Evolutionary conservation across 2,888 invertebrate species (phyloP), one percentile per base, ranked within the genome.

Genomic region (Dione juno): DNA sequence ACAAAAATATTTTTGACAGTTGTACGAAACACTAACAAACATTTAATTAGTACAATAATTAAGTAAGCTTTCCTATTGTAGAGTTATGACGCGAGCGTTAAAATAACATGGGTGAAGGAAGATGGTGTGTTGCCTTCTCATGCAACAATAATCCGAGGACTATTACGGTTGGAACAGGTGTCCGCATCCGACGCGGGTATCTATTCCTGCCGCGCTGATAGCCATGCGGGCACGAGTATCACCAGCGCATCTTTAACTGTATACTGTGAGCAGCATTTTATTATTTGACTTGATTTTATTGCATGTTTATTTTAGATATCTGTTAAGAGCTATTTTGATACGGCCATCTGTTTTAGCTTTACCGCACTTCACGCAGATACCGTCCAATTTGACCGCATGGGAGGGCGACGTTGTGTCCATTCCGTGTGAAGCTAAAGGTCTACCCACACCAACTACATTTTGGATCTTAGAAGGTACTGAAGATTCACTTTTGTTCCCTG

Each of bases 381-480:
- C 98, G 54, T 96, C 96, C 83, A 98, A 98, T 91, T 96, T 97
- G 88, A 96, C 97, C 88, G 96, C 97, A 78, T 97, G 97, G 82
- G 94, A 97, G 82, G 97, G 97, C 86, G 96, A 97, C 79, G 95
- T 97, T 80, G 98, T 97, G 64, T 96, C 96, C 77, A 97, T 99
- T 84, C 97, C 97, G 74, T 99, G 99, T 92, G 96, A 96, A 78
- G 98, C 98, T 41, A 96, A 95, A 81, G 99, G 99, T 73, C 96
- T 98, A 86, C 99, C 99, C 14, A 95, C 96, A 74, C 99, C 99
- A 3, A 97, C 98, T 14, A 96, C 98, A 37, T 99, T 98, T 88
- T 99, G 99, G 99, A 97, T 97, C 80, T 96, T 97, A 81, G 98
- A 98, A 88, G 98, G 98, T 72, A 96, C 96, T 54, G 96, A 96